A percentile compares a stretch with the other conserved stretches of the same genome.
Conservation (phyloP, 2,888 invertebrate species). For the Apodemia zela region DNA sequence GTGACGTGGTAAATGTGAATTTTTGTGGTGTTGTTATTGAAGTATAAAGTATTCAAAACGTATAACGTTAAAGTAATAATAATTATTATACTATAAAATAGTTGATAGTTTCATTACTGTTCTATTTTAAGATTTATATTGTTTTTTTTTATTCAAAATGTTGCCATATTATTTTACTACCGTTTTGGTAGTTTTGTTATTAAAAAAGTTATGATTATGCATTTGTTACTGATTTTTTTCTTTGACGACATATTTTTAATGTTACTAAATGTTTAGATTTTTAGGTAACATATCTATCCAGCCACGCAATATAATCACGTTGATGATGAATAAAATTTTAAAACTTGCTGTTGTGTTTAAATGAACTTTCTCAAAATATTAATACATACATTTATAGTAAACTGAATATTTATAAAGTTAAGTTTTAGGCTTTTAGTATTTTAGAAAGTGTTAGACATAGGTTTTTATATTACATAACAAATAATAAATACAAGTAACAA, state of each 20-base stretch:
- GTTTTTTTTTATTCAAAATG: conserved; percentile 34
- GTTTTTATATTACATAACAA: conserved; percentile 6
- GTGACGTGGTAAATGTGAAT: conserved; percentile 18
- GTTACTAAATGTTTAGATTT: background rate
- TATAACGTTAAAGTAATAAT: background rate
- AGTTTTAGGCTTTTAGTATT: conserved; percentile 6
- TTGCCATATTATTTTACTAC: conserved; percentile 56
- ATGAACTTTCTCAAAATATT: background rate
- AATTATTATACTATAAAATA: conserved; percentile 9
- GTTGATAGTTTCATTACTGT: conserved; percentile 16
- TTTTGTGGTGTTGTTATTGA: conserved; percentile 16
- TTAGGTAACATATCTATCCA: background rate
- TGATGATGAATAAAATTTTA: conserved; percentile 6
- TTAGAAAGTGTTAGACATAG: background rate
- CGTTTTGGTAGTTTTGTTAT: conserved; percentile 42
- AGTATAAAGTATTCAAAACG: conserved; percentile 8
- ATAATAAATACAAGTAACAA: conserved; percentile 12
- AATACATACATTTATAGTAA: too few relatives aligned
- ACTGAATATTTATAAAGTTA: background rate
- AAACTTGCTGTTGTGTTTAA: background rate
- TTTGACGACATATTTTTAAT: conserved; percentile 33
- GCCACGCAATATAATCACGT: background rate
- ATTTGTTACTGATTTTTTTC: conserved; percentile 52
- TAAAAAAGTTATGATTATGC: conserved; percentile 56
- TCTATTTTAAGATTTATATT: conserved; percentile 27